Percentiles rank a stretch among this genome's conserved stretches.
Evolutionary conservation across 2,888 invertebrate genomes (phyloP).

Genomic region (Elgonia sp.): DNA sequence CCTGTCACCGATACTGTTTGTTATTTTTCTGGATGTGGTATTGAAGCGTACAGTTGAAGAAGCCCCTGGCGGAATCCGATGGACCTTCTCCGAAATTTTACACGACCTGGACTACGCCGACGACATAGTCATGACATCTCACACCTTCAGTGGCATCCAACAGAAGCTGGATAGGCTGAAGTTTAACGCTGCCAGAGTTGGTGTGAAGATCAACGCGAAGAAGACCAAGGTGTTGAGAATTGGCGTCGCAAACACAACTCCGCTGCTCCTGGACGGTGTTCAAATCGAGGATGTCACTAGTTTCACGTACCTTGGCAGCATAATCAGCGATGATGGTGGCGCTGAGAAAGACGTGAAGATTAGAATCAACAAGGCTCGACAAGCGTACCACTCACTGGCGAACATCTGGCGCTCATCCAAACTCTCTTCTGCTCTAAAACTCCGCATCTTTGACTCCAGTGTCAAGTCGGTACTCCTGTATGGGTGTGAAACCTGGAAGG

Average conservation of each 20-base stretch:
- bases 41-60: too few species aligned
- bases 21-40: too few species aligned
- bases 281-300: slow-evolving; percentile 1
- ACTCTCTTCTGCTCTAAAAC: neutral
- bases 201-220: neutral
- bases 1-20: too few species aligned
- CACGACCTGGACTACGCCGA: slow-evolving; percentile 9
- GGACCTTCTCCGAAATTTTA: slow-evolving; percentile 7
- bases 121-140: slow-evolving; percentile 19
- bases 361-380: slow-evolving; percentile 8
- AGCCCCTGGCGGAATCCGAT: too few species aligned
- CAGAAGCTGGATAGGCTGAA: slow-evolving; percentile 5
- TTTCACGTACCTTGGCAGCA: slow-evolving; percentile 23
- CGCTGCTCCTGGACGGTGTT: slow-evolving; percentile 3
- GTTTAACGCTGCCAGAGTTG: slow-evolving; percentile 17
- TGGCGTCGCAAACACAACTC: neutral
- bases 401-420: slow-evolving; percentile 7
- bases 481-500: slow-evolving; percentile 13
- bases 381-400: slow-evolving; percentile 1
- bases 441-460: neutral
- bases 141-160: neutral
- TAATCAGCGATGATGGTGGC: slow-evolving; percentile 6
- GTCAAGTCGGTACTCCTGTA: slow-evolving; percentile 19
- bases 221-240: slow-evolving; percentile 13
- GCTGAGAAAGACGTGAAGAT: neutral